Evolutionary conservation across 2,888 invertebrate genomes (phyloP).

Genomic region (Noctua fimbriata): DNA sequence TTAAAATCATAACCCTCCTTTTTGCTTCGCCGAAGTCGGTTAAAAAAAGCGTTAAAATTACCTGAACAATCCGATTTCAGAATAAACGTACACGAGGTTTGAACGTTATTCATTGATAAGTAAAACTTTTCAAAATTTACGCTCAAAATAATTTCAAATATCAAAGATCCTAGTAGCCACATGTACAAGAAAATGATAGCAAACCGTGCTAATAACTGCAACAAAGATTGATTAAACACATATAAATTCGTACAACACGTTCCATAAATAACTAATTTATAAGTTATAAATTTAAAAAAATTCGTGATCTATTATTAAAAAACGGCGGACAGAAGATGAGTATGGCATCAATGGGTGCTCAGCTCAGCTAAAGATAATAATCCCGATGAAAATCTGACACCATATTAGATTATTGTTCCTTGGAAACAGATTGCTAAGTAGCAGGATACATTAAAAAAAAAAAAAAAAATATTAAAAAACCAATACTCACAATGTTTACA

Average conservation of each 20-base stretch:
- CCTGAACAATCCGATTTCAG: conserved; percentile 24
- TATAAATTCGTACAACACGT: background rate
- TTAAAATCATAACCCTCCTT: too few species aligned
- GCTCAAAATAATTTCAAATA: conserved; percentile 16
- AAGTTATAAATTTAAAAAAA: background rate
- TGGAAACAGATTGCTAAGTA: too few species aligned
- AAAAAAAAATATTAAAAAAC: background rate
- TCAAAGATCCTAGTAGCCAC: background rate
- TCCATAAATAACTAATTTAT: too few species aligned
- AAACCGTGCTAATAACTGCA: background rate
- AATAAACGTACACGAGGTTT: conserved; percentile 5
- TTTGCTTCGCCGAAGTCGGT: too few species aligned
- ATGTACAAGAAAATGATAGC: background rate
- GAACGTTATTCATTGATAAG: background rate
- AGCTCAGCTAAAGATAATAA: too few species aligned
- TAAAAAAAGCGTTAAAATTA: background rate
- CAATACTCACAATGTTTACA: background rate
- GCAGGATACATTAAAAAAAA: too few species aligned
- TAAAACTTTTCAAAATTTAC: conserved; percentile 23
- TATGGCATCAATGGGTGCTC: too few species aligned
- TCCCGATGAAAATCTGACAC: too few species aligned
- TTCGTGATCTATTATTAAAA: too few species aligned
- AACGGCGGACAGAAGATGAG: too few species aligned
- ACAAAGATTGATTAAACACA: background rate
- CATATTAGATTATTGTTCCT: too few species aligned